Evolutionary conservation across 2,888 invertebrate species (phyloP), one percentile per base, ranked within the genome.

Genomic region (Xanthia togata): DNA sequence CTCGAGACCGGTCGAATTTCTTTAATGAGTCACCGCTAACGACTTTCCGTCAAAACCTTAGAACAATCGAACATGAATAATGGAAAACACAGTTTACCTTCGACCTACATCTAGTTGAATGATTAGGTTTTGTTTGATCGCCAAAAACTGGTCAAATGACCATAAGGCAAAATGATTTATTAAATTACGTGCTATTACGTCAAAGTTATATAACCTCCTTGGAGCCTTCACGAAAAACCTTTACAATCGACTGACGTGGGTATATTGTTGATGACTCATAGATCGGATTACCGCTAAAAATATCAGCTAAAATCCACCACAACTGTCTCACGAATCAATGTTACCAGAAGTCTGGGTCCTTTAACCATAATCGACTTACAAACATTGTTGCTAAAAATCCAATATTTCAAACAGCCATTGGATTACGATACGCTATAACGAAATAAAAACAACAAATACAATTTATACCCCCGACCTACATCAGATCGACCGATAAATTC

Each of bases 11-110:
- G 90, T 93, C 89, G 89, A 90, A 92, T 93, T 93, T 95, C 93
- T 95, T 94, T 94, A 96, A 96, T 96, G 96, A 96, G 93, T 95
- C 96, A 96, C 91, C 82, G 85, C 87, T 95, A 95, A 95, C 94
- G 94, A 96, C 95, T 96, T 96, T 95, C 93, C 92, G 93, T 95
- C 94, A 94, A 91, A 92, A 93, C 92, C 93, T 95, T 93, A 94
- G 91, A 92, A 94, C 93, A 93, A 94, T 95, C 89, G 93, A 83
- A 91, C 93, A 94, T 95, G 95, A 96, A 95, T 96, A 95, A 96
- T 96, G 93, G 92, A 95, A 90, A 90, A 87, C 92, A 91, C 81
- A 78, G 79, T 68, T 77, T 79, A 86, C 88, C 89, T 90, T 87
- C 92, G 94, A 91, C 94, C 96, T 91, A 96, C 91, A 95, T 95